These are phyloP conservation scores for Siniperca knerii DNA, from an alignment of 2,113 vertebrate species.

Conservation along the genomic window DNA sequence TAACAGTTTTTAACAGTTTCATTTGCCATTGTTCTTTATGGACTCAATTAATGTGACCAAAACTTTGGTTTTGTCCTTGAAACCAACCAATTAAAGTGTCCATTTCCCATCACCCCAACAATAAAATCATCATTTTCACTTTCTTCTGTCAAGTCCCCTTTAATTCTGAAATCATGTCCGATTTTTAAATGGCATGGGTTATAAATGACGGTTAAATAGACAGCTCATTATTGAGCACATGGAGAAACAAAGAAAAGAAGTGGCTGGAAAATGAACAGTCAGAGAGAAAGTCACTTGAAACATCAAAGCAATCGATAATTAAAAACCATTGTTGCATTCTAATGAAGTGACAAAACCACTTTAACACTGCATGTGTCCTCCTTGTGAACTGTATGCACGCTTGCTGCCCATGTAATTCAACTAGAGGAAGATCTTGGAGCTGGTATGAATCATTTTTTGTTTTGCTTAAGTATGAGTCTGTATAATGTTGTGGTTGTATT, in stretches of 20 bases:
- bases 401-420: neutral
- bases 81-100: neutral
- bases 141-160: neutral
- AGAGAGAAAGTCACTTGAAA: slow-evolving; percentile 10
- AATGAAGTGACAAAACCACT: neutral
- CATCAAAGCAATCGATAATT: slow-evolving; percentile 39
- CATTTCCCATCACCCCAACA: neutral
- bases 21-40: neutral
- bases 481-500: neutral
- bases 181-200: neutral
- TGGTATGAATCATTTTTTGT: neutral
- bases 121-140: neutral
- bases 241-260: slow-evolving; percentile 1
- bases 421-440: neutral
- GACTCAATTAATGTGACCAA: no score
- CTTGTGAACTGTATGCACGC: slow-evolving; percentile 1
- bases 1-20: neutral
- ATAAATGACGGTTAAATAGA: neutral
- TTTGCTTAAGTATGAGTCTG: neutral
- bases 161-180: neutral
- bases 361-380: neutral
- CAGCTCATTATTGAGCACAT: slow-evolving; percentile 4
- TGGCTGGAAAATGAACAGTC: neutral
- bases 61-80: neutral
- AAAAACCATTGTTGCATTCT: slow-evolving; percentile 19